phyloP scores from a whole-genome alignment of 2,113 vertebrate genomes.

The Sakesphorus luctuosus region DNA sequence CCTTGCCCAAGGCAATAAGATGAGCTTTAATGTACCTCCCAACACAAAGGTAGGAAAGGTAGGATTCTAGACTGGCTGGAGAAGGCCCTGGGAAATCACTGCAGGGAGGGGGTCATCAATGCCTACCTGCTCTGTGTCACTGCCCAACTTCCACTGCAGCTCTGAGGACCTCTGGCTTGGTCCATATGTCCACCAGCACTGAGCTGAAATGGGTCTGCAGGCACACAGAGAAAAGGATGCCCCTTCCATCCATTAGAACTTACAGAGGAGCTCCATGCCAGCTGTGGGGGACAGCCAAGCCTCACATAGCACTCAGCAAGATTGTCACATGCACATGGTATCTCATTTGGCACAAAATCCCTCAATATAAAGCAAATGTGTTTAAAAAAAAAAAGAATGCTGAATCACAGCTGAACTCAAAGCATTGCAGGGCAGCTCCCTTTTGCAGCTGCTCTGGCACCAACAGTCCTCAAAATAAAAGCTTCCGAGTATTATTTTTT shows the following conservation, averaged over 20 bases:
- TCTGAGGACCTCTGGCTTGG: background rate
- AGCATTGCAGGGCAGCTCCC: background rate
- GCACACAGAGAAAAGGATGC: background rate
- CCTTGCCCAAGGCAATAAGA: background rate
- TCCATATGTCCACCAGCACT: background rate
- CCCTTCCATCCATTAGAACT: background rate
- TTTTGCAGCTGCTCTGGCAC: background rate
- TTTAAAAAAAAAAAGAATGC: background rate
- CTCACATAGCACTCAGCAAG: background rate
- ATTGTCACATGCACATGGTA: background rate
- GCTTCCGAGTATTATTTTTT: background rate
- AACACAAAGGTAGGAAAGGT: background rate
- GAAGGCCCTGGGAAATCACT: background rate
- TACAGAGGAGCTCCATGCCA: fast-evolving
- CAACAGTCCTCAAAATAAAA: background rate
- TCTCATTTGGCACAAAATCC: background rate
- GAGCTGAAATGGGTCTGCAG: background rate
- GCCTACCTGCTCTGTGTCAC: background rate
- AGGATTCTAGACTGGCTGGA: background rate
- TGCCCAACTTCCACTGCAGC: background rate
- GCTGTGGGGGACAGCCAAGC: background rate
- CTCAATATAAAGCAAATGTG: background rate
- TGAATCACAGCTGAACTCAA: background rate
- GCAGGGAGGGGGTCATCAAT: background rate
- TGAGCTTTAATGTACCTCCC: background rate